Percentiles rank a stretch among this genome's conserved stretches.
phyloP scores from a whole-genome alignment of 2,797 vertebrate genomes.

The Pseudotriccus pelzelni region DNA sequence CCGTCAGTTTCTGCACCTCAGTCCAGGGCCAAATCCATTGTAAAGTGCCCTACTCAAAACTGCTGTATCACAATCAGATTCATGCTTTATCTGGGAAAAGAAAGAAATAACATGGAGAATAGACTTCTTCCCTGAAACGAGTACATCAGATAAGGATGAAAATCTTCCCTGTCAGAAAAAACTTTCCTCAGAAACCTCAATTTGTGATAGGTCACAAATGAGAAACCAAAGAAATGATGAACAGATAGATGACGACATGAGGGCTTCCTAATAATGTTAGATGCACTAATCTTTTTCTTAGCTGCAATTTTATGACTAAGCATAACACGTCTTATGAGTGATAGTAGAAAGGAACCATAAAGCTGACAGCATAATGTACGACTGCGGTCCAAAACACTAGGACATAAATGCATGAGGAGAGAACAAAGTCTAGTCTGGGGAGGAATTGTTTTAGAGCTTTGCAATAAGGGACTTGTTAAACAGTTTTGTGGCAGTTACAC shows the following conservation, averaged over 20 bases:
- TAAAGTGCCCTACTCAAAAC: not conserved
- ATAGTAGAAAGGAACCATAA: slow-evolving; percentile 1
- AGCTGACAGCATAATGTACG: slow-evolving; percentile 1
- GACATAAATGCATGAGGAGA: not conserved
- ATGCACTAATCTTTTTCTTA: slow-evolving; percentile 23
- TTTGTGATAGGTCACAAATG: not conserved
- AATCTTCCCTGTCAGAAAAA: not conserved
- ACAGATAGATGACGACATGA: not conserved
- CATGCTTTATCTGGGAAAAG: not conserved
- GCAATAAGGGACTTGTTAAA: not conserved
- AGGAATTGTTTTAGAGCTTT: not conserved
- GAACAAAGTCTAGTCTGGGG: not conserved
- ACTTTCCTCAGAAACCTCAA: not conserved
- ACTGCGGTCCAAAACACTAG: not conserved
- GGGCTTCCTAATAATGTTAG: slow-evolving; percentile 1
- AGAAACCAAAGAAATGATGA: not conserved
- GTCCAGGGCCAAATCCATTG: not conserved
- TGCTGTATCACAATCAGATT: not conserved
- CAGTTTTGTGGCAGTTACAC: not conserved
- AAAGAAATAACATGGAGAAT: not conserved
- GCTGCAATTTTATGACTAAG: slow-evolving; percentile 44
- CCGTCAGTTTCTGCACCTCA: not conserved
- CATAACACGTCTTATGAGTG: slow-evolving; percentile 12
- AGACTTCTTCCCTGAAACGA: not conserved
- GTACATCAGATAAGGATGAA: not conserved